Evolutionary conservation across 2,888 invertebrate genomes (phyloP), one percentile per base, ranked within the genome.

Genomic region (Melipona beecheii): DNA sequence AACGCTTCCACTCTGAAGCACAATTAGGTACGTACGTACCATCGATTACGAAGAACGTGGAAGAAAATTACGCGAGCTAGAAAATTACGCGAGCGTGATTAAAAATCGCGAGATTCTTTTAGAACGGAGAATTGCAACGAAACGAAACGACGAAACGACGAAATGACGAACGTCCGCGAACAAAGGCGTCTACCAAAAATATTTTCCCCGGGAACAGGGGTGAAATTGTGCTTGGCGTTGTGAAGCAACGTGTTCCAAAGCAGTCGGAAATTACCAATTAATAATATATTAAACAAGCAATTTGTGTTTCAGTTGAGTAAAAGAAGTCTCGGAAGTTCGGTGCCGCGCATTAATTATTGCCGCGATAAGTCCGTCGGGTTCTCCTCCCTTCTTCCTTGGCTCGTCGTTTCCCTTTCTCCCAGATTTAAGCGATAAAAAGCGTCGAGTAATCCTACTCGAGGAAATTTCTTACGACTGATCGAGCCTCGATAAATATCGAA

Each of bases 201-300:
- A 19, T 62, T 43, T 75, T 58, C 21, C 9, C 17, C 49, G 49
- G 17, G 15, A 31, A 27, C 6, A n/a, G 21, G 36, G n/a, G 31
- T 19, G n/a, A 43, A 66, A 17, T 65, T 65, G 58, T 9, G 13
- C 11, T 24, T 11, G 58, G 52, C 36, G 36, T 52, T 52, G 49
- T 11, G 17, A 49, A 31, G 31, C 17, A 31, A 56, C 60, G 31
- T 27, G 79, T 49, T 66, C 49, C 17, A 36, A 79, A 58, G 58
- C 75, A 24, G 66, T 68, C 74, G 90, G 86, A 87, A 89, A 88
- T 90, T 87, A 86, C 73, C 85, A 87, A 88, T 91, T 89, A 90
- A 92, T 92, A 91, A 91, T 91, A 89, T 87, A 91, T 91, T 87
- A 86, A 89, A 87, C 86, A 86, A 89, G 90, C 90, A 90, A 91